A percentile compares a stretch with the other conserved stretches of the same genome.
Conservation (phyloP, 2,797 vertebrate genomes). For the Acanthopagrus latus region DNA sequence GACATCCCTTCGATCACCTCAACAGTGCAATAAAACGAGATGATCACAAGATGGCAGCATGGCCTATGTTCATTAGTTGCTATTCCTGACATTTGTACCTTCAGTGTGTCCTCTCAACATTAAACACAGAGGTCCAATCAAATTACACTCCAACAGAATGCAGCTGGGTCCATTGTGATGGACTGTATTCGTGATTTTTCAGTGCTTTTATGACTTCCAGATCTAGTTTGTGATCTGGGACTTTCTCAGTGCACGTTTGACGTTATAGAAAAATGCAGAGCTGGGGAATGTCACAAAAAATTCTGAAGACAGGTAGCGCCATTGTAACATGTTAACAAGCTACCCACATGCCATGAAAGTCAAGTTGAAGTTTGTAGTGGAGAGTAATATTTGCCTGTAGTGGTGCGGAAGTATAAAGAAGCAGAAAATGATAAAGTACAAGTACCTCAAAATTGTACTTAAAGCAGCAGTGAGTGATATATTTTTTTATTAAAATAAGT, state of each 20-base stretch:
- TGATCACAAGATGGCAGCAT: slow-evolving; percentile 50
- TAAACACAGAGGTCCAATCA: neutral
- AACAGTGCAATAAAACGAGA: neutral
- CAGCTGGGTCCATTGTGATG: neutral
- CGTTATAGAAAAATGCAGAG: neutral
- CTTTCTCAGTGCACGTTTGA: neutral
- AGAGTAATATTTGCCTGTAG: too few species aligned
- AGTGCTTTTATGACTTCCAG: neutral
- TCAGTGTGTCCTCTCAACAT: neutral
- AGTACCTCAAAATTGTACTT: too few species aligned
- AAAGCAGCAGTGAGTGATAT: too few species aligned
- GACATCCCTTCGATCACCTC: neutral
- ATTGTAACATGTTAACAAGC: too few species aligned
- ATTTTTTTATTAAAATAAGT: too few species aligned
- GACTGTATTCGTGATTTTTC: neutral
- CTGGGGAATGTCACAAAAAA: neutral
- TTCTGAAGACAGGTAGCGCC: too few species aligned
- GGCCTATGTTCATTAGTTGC: rapidly evolving
- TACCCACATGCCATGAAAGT: too few species aligned
- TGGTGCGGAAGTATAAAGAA: too few species aligned
- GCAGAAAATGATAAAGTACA: too few species aligned
- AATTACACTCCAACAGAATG: neutral
- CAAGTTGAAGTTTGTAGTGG: too few species aligned
- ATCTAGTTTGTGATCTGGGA: neutral
- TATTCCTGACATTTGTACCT: neutral